A percentile compares a stretch with the other conserved stretches of the same genome.
Conservation (phyloP, 2,797 vertebrate species). For the Mareca strepera region DNA sequence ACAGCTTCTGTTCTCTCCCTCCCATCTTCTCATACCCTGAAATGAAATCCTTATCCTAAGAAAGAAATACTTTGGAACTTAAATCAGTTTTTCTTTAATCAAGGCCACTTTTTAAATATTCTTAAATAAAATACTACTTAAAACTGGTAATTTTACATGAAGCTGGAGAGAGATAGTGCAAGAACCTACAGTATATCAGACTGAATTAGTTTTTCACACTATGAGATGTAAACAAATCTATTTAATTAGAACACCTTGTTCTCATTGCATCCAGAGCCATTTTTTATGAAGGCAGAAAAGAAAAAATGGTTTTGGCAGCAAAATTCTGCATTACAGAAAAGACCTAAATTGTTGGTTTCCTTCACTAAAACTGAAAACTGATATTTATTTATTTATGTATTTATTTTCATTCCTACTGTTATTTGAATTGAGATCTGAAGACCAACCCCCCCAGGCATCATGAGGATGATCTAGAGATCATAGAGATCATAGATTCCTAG, state of each 20-base stretch:
- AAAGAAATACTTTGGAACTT: constrained; percentile 46
- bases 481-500: not conserved
- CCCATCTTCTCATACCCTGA: not conserved
- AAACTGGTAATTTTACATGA: constrained; percentile 72
- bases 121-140: constrained; percentile 79
- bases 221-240: constrained; percentile 82
- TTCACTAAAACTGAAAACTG: not conserved
- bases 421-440: not conserved
- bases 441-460: not conserved
- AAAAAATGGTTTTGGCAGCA: constrained; percentile 8
- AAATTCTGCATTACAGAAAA: constrained; percentile 31
- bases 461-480: not conserved
- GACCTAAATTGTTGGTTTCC: not conserved
- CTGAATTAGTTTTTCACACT: constrained; percentile 78
- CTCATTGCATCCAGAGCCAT: constrained; percentile 70
- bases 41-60: constrained; percentile 38
- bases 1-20: not conserved
- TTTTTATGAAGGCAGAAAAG: constrained; percentile 63
- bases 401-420: not conserved
- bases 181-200: constrained; percentile 77
- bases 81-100: constrained; percentile 76
- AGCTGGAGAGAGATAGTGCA: constrained; percentile 66
- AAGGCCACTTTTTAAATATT: constrained; percentile 73
- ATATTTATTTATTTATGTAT: too few relatives aligned
- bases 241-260: constrained; percentile 86